Base-by-base conservation (phyloP, 1,140 invertebrate genomes). In the Drosophila ohnishii region DNA sequence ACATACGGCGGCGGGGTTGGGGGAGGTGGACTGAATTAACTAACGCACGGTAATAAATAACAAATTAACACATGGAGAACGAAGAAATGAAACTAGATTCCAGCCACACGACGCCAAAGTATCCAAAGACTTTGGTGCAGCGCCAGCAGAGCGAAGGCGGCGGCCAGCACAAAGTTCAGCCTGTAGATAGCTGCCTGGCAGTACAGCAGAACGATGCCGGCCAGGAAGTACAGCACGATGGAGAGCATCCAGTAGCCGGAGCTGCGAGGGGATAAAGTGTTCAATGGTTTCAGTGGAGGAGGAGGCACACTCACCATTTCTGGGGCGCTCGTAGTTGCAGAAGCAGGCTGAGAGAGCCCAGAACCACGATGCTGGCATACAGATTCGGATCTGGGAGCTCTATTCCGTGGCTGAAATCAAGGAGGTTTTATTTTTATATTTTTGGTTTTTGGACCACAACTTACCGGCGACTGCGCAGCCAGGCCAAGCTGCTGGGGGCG, bases 391-490 rank as follows among this genome's bases (percentile, higher is more conserved):
- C 91, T 3, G 82, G 83, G 8, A 86, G 55, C 16, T 63, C 16
- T 25, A 89, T 65, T 56, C 69, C 80, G 42, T 82, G 66, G 2
- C 82, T 86, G 22, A 2, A 50, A 39, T 1, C 9, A 9, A 0
- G 7, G 6, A 32, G 13, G 34, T 1, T 22, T 0, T 2, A 10
- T 6, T 67, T 25, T 19, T 14, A 13, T 6, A 25, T 0, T 8
- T 2, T 35, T 5, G 30, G 13, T 11, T 56, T 1, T 14, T 3
- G 0, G 30, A 13, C 1, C 5, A 11, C 0, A 37, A 92, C 92
- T 92, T 92, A 94, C 94, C 93, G 93, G 60, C 93, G 94, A 90
- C 94, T 94, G 64, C 93, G 93, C 1, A 94, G 93, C 94, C 94
- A 95, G 7, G 94, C 94, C 35, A 95, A 72, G 13, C 93, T 87